These are phyloP conservation scores for Pycnomerus fuliginosus DNA, from an alignment of 2,888 invertebrate species.

Conservation along the genomic window DNA sequence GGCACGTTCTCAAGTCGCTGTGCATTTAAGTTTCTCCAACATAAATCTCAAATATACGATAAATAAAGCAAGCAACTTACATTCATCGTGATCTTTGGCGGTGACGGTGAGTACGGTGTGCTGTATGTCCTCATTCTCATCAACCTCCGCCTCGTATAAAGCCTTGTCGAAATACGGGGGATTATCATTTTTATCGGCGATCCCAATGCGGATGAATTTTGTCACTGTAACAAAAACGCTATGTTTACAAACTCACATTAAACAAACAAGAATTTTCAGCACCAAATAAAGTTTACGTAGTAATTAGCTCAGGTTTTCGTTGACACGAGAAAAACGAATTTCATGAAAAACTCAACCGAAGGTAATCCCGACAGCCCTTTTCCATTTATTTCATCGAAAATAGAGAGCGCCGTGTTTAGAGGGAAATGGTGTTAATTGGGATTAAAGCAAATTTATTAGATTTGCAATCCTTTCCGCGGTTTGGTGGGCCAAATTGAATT, in stretches of 20 bases:
- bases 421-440: constrained; percentile 4
- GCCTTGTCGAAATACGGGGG: constrained; percentile 97
- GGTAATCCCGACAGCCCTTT: too few species aligned
- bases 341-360: too few species aligned
- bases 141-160: constrained; percentile 94
- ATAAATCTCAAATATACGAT: too few species aligned
- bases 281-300: too few species aligned
- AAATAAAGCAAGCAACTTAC: constrained; percentile 65
- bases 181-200: constrained; percentile 99
- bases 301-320: too few species aligned
- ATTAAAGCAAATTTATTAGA: constrained; percentile 2
- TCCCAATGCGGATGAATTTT: constrained; percentile 96
- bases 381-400: too few species aligned
- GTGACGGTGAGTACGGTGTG: constrained; percentile 97
- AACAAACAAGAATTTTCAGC: too few species aligned
- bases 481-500: constrained; percentile 2
- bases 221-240: constrained; percentile 82
- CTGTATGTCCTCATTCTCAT: constrained; percentile 96
- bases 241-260: too few species aligned
- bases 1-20: too few species aligned
- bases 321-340: too few species aligned
- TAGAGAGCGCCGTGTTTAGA: not conserved
- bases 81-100: constrained; percentile 99
- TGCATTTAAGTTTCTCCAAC: too few species aligned
- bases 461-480: not conserved